Percentiles rank a stretch among this genome's conserved stretches.
Conservation (phyloP, 2,113 vertebrate species). For the Entelurus aequoreus region DNA sequence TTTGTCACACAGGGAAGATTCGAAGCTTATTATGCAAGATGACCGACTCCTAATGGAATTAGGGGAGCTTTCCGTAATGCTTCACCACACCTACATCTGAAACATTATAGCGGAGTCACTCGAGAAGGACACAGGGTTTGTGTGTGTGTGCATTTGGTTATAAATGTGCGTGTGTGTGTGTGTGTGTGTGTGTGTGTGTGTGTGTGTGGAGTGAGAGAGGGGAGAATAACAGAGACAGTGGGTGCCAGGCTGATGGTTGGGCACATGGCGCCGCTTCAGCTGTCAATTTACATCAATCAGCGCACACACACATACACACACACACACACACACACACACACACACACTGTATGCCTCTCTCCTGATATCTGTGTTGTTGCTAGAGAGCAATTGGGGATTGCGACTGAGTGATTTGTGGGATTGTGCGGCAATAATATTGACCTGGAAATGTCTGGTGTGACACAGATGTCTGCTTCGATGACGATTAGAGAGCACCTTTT, state of each 20-base stretch:
- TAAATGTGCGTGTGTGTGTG: not conserved
- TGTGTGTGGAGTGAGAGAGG: not conserved
- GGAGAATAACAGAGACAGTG: slow-evolving; percentile 8
- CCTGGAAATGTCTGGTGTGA: slow-evolving; percentile 7
- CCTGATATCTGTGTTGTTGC: slow-evolving; percentile 11
- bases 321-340: slow-evolving; percentile 23
- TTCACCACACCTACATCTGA: slow-evolving; percentile 12
- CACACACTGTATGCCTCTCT: slow-evolving; percentile 1
- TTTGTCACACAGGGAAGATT: slow-evolving; percentile 12
- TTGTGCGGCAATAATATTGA: slow-evolving; percentile 4
- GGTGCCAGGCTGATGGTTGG: slow-evolving; percentile 20
- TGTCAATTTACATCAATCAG: slow-evolving; percentile 18
- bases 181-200: not conserved
- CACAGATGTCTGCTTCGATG: not conserved
- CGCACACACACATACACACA: not conserved
- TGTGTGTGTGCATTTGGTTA: not conserved
- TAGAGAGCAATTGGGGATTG: slow-evolving; percentile 4
- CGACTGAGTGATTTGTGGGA: slow-evolving; percentile 4
- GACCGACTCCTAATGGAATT: slow-evolving; percentile 10
- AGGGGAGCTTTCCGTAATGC: slow-evolving; percentile 19
- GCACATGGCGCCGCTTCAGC: slow-evolving; percentile 25
- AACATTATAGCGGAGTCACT: slow-evolving; percentile 19
- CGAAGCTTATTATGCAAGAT: slow-evolving; percentile 25
- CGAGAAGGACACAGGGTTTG: slow-evolving; percentile 16
- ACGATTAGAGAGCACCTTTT: not conserved